Percentiles rank a stretch among this genome's conserved stretches.
These are phyloP conservation scores for Thryonomys swinderianus DNA, from an alignment of 2,113 vertebrate genomes.

Conservation along the genomic window DNA sequence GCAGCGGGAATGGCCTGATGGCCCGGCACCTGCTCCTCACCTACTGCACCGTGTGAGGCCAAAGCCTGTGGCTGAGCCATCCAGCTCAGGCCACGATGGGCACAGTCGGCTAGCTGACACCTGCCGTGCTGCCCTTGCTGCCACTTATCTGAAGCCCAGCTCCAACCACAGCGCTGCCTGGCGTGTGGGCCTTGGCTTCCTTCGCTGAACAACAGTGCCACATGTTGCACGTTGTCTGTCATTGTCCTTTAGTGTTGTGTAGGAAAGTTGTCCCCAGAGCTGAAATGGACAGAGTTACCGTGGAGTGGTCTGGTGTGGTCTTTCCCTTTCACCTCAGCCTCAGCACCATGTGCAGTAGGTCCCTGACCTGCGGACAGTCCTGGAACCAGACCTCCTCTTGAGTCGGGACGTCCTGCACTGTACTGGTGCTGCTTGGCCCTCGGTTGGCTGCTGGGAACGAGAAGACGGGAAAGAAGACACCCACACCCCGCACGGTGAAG, in stretches of 20 bases:
- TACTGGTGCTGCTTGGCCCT: not conserved
- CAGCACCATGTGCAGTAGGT: not conserved
- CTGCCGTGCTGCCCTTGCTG: no score
- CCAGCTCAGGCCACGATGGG: not conserved
- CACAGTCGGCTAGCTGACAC: not conserved
- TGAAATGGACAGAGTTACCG: not conserved
- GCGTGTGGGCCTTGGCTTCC: not conserved
- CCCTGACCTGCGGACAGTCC: not conserved
- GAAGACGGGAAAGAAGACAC: not conserved
- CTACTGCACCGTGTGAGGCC: constrained; percentile 88
- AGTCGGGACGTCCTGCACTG: no score
- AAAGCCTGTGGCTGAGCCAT: no score
- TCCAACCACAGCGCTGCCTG: not conserved
- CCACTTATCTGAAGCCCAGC: not conserved
- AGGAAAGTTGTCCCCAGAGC: not conserved
- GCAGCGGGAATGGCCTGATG: constrained; percentile 93
- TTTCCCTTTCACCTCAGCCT: constrained; percentile 13
- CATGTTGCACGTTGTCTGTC: not conserved
- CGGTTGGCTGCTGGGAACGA: not conserved
- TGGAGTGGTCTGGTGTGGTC: not conserved
- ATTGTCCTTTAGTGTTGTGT: constrained; percentile 1
- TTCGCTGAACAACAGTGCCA: not conserved
- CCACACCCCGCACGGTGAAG: fast-evolving
- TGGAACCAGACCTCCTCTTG: no score
- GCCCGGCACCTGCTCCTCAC: constrained; percentile 91